These are phyloP conservation scores for Paralvinella palmiformis DNA, from an alignment of 1,140 invertebrate species.

Conservation along the genomic window DNA sequence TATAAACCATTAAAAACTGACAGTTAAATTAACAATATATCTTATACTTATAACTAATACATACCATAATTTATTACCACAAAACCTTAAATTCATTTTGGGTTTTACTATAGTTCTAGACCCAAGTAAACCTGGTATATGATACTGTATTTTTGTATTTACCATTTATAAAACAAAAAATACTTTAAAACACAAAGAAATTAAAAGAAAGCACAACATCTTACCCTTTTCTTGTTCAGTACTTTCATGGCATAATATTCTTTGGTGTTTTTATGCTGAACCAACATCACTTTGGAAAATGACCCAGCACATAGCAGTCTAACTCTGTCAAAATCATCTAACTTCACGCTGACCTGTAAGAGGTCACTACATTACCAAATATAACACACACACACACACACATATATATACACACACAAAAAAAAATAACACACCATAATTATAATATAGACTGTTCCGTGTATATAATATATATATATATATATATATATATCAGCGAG, in stretches of 20 bases:
- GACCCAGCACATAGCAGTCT: slow-evolving; percentile 99
- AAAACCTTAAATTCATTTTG: neutral
- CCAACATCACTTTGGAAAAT: slow-evolving; percentile 99
- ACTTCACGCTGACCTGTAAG: slow-evolving; percentile 74
- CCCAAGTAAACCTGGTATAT: too few species aligned
- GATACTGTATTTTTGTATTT: neutral
- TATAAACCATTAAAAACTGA: too few species aligned
- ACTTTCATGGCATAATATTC: slow-evolving; percentile 99
- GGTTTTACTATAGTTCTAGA: too few species aligned
- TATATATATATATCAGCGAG: too few species aligned
- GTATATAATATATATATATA: too few species aligned
- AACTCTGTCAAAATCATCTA: slow-evolving; percentile 98
- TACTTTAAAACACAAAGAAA: neutral
- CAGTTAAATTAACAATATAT: too few species aligned
- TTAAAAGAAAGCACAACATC: too few species aligned
- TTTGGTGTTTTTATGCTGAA: slow-evolving; percentile 94
- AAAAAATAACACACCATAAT: too few species aligned
- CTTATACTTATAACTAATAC: too few species aligned
- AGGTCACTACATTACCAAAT: neutral
- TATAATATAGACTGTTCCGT: too few species aligned
- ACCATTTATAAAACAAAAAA: neutral
- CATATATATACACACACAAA: too few species aligned
- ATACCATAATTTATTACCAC: neutral
- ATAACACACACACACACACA: too few species aligned
- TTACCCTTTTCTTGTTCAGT: slow-evolving; percentile 94